phyloP scores from a whole-genome alignment of 2,888 invertebrate species.

The Periphyllus acericola region DNA sequence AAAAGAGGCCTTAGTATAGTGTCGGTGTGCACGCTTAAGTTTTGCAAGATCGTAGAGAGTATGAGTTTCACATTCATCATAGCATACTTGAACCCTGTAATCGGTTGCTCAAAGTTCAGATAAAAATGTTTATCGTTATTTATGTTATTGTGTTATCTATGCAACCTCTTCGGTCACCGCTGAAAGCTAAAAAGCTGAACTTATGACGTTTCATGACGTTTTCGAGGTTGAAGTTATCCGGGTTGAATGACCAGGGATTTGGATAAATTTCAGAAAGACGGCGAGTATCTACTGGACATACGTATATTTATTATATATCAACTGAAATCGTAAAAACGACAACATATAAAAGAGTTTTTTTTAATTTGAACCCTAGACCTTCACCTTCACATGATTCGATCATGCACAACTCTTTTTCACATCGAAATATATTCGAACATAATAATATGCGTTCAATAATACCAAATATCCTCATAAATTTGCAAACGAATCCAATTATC shows the following conservation, averaged over 20 bases:
- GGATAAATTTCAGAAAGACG: conserved; percentile 61
- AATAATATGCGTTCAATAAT: no score
- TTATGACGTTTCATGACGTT: conserved; percentile 59
- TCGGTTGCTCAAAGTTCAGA: background rate
- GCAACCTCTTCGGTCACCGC: conserved; percentile 63
- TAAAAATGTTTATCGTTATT: background rate
- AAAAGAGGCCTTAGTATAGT: conserved; percentile 63
- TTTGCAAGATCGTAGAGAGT: conserved; percentile 62
- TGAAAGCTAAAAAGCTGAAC: conserved; percentile 63
- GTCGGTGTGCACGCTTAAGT: conserved; percentile 62
- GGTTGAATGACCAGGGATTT: conserved; percentile 63
- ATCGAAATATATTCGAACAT: no score
- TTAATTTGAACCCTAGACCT: no score
- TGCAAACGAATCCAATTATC: no score
- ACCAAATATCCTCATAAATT: no score
- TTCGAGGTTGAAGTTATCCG: conserved; percentile 63
- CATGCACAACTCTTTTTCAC: no score
- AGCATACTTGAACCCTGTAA: conserved; percentile 64
- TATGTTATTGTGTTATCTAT: conserved; percentile 54
- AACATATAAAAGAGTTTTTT: no score
- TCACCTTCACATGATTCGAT: no score
- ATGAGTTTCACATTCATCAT: conserved; percentile 64
- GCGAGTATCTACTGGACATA: conserved; percentile 55
- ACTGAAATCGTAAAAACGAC: no score
- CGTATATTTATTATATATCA: no score